Evolutionary conservation across 2,113 vertebrate genomes (phyloP).

Genomic region (Planiliza haematocheilus): DNA sequence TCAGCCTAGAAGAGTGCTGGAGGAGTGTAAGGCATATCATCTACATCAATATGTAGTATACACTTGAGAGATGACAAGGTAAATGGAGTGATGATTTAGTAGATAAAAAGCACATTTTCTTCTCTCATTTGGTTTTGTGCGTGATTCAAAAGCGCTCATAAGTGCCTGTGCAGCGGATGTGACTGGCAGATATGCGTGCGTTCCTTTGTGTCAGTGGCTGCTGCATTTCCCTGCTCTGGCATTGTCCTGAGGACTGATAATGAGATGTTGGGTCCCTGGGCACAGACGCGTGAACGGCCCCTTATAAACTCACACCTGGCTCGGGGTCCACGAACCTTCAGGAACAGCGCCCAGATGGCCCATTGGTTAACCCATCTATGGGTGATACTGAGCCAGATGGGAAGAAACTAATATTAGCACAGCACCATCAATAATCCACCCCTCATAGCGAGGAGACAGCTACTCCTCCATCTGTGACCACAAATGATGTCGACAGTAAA

Average conservation of each 20-base stretch:
- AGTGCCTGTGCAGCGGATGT: too few species aligned
- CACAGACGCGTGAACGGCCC: not conserved
- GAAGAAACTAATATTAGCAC: slow-evolving; percentile 56
- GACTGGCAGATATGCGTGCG: not conserved
- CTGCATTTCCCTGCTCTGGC: not conserved
- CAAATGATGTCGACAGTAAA: slow-evolving; percentile 27
- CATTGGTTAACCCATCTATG: not conserved
- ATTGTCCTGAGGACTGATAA: not conserved
- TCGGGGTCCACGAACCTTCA: not conserved
- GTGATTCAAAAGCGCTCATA: too few species aligned
- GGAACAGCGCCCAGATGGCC: not conserved
- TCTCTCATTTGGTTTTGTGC: too few species aligned
- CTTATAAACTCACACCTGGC: not conserved
- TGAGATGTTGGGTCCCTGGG: not conserved
- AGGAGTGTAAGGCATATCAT: too few species aligned
- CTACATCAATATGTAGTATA: too few species aligned
- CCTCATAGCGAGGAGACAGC: slow-evolving; percentile 34
- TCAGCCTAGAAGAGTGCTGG: too few species aligned
- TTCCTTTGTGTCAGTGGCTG: not conserved
- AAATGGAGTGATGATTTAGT: too few species aligned
- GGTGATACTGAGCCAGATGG: slow-evolving; percentile 46
- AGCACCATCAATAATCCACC: slow-evolving; percentile 63
- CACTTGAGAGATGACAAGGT: too few species aligned
- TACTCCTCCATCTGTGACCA: slow-evolving; percentile 48
- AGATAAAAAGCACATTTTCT: too few species aligned